Conservation (phyloP, 1,140 invertebrate species). For the Arion vulgaris region DNA sequence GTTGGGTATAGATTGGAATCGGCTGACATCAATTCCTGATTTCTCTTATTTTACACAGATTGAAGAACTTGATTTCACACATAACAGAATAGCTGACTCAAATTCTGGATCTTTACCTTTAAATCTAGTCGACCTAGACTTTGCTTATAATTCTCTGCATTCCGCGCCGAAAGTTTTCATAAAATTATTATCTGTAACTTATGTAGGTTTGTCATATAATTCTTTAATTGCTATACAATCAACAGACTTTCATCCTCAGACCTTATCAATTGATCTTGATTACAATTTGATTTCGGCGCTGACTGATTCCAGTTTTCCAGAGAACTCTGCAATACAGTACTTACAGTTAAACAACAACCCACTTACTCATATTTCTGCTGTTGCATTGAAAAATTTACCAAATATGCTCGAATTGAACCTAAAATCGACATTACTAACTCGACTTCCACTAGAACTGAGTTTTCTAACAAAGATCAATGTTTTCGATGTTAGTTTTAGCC, state of each 20-base stretch:
- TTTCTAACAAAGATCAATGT: neutral
- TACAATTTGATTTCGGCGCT: neutral
- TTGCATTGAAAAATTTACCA: neutral
- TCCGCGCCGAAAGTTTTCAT: neutral
- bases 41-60: neutral
- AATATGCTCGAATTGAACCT: neutral
- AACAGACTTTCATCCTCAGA: neutral
- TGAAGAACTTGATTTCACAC: neutral
- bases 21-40: neutral
- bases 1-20: neutral
- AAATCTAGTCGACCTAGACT: neutral
- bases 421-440: neutral
- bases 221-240: neutral
- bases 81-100: neutral
- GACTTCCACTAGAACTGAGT: neutral
- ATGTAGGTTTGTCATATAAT: neutral
- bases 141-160: neutral
- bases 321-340: neutral
- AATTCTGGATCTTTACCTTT: neutral
- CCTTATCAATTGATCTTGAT: neutral
- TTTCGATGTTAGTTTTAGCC: neutral
- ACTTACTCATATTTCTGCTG: neutral
- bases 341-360: neutral
- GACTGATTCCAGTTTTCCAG: neutral
- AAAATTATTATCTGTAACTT: neutral